A percentile compares a stretch with the other conserved stretches of the same genome.
These are phyloP conservation scores for Polyodon spathula DNA, from an alignment of 2,113 vertebrate species.

Conservation along the genomic window DNA sequence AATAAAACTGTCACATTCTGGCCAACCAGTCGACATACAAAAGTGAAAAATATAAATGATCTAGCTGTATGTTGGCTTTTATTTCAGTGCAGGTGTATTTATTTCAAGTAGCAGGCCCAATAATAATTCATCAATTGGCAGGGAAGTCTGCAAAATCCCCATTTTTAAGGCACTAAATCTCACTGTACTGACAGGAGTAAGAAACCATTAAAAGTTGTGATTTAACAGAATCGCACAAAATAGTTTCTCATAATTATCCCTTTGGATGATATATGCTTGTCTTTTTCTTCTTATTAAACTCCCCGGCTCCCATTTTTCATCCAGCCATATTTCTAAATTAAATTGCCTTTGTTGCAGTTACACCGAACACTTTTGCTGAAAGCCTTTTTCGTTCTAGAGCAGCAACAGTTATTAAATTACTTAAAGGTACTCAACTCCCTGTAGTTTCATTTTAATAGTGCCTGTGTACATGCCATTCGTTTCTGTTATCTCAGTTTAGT, in stretches of 20 bases:
- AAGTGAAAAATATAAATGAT: constrained; percentile 64
- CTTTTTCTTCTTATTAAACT: constrained; percentile 70
- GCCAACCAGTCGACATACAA: constrained; percentile 54
- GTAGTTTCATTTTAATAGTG: constrained; percentile 10
- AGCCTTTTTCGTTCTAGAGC: constrained; percentile 53
- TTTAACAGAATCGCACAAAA: constrained; percentile 75
- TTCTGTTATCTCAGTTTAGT: not conserved
- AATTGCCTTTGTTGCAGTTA: constrained; percentile 71
- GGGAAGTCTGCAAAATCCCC: constrained; percentile 70
- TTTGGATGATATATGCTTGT: constrained; percentile 72
- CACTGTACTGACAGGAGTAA: constrained; percentile 65
- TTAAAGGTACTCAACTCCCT: constrained; percentile 10
- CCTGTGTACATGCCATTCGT: not conserved
- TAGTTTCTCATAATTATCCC: constrained; percentile 78
- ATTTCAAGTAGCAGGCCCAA: constrained; percentile 61
- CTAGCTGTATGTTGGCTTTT: constrained; percentile 64
- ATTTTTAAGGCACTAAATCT: constrained; percentile 74
- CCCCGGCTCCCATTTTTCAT: constrained; percentile 72
- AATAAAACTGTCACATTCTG: constrained; percentile 51
- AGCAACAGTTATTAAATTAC: constrained; percentile 51
- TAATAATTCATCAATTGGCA: constrained; percentile 75
- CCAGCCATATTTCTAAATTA: constrained; percentile 71
- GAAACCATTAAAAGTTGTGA: constrained; percentile 78
- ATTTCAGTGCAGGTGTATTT: constrained; percentile 68
- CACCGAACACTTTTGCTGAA: constrained; percentile 59